Percentiles rank a stretch among this genome's conserved stretches.
Conservation (phyloP, 1,140 invertebrate species). For the Microplitis mediator region DNA sequence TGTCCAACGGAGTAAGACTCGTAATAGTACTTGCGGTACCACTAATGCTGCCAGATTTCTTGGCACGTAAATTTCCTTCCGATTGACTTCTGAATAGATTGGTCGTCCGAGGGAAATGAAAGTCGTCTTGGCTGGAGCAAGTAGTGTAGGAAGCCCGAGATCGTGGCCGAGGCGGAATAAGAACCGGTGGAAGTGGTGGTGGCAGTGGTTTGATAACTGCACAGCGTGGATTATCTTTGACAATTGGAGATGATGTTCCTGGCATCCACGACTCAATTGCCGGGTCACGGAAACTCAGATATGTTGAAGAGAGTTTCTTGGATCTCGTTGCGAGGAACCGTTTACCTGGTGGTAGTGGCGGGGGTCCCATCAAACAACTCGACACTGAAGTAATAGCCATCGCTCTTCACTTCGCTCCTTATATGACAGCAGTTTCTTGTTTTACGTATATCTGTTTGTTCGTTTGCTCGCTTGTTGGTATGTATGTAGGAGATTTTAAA, state of each 20-base stretch:
- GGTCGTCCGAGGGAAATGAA: conserved; percentile 23
- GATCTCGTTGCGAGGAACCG: conserved; percentile 48
- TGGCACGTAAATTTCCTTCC: conserved; percentile 55
- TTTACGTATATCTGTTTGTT: conserved; percentile 32
- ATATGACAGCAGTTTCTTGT: conserved; percentile 4
- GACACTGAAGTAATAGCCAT: conserved; percentile 54
- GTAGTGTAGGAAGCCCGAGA: conserved; percentile 14
- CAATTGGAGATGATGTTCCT: background rate
- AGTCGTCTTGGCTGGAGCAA: conserved; percentile 24
- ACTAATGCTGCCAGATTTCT: conserved; percentile 11
- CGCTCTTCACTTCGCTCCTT: background rate
- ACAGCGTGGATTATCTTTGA: conserved; percentile 24
- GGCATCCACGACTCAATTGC: conserved; percentile 56
- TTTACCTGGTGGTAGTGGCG: conserved; percentile 58
- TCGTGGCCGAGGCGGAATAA: background rate
- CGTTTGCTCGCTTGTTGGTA: background rate
- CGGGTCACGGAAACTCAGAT: conserved; percentile 62
- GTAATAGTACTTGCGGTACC: background rate
- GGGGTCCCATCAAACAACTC: conserved; percentile 54
- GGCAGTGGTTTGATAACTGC: conserved; percentile 23
- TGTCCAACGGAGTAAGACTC: conserved; percentile 51
- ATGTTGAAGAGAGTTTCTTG: conserved; percentile 59
- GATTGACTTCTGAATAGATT: conserved; percentile 57
- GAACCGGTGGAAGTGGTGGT: background rate
- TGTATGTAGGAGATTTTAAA: no score